These are phyloP conservation scores for Latrodectus elegans DNA, from an alignment of 2,888 invertebrate species.

Conservation along the genomic window DNA sequence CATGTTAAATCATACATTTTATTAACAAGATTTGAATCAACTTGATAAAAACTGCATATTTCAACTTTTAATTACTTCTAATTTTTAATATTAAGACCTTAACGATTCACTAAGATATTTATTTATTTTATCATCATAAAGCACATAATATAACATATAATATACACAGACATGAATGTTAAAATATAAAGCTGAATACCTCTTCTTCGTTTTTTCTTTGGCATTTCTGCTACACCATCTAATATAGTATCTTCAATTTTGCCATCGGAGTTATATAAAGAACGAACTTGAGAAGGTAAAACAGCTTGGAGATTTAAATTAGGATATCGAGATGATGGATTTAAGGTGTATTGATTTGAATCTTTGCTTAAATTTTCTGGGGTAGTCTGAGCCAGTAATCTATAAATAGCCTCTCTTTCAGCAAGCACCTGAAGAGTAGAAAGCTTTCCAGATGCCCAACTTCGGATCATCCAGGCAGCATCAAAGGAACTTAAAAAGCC, in stretches of 20 bases:
- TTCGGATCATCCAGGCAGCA: constrained; percentile 94
- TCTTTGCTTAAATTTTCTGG: constrained; percentile 96
- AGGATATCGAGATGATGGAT: constrained; percentile 73
- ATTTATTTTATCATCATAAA: too few relatives aligned
- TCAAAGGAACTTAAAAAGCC: constrained; percentile 97
- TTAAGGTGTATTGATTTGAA: constrained; percentile 81
- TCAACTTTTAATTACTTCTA: too few relatives aligned
- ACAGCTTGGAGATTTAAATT: constrained; percentile 84
- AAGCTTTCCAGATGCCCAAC: constrained; percentile 83
- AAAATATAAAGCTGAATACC: constrained; percentile 75
- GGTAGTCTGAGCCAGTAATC: constrained; percentile 92
- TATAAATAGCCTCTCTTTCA: constrained; percentile 94
- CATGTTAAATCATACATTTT: too few relatives aligned
- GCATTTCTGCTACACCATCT: constrained; percentile 77
- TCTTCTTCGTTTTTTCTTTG: constrained; percentile 81
- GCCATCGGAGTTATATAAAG: constrained; percentile 83
- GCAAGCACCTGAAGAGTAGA: constrained; percentile 87
- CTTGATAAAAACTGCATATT: too few relatives aligned
- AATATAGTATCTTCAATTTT: constrained; percentile 71
- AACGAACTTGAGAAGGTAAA: constrained; percentile 75
- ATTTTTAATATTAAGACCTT: too few relatives aligned
- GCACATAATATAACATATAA: too few relatives aligned
- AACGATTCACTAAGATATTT: too few relatives aligned
- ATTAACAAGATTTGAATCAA: too few relatives aligned
- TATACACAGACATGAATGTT: neutral